A percentile compares a stretch with the other conserved stretches of the same genome.
Conservation (phyloP, 1,140 invertebrate species). For the Centruroides vittatus region DNA sequence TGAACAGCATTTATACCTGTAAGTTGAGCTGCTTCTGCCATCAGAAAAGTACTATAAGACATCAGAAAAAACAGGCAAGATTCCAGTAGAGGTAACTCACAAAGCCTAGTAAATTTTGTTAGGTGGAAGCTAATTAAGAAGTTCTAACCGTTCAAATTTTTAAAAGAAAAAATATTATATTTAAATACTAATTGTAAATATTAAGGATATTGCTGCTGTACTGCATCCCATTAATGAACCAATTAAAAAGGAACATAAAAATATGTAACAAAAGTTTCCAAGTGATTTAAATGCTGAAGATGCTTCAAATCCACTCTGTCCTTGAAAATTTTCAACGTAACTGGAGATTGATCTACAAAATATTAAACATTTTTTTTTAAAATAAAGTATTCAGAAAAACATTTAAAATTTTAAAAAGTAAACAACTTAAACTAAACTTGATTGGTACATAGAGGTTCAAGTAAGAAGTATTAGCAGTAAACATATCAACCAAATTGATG, state of each 20-base stretch:
- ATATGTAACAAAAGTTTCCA: conserved; percentile 82
- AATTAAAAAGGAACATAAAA: conserved; percentile 76
- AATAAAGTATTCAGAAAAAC: too few relatives aligned
- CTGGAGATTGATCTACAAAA: conserved; percentile 68
- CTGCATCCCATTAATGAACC: conserved; percentile 81
- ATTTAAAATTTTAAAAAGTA: too few relatives aligned
- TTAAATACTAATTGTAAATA: too few relatives aligned
- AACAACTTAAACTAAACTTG: too few relatives aligned
- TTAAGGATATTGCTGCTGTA: conserved; percentile 73
- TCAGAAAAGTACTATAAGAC: conserved; percentile 94
- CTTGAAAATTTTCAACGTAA: conserved; percentile 51
- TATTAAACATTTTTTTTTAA: too few relatives aligned
- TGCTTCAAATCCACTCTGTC: conserved; percentile 56
- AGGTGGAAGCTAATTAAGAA: conserved; percentile 36
- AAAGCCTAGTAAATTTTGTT: conserved; percentile 89
- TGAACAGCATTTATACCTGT: conserved; percentile 46
- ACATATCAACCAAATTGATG: too few relatives aligned
- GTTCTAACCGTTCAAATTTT: too few relatives aligned
- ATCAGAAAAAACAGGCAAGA: conserved; percentile 92
- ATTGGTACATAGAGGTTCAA: too few relatives aligned
- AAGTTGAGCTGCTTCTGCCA: conserved; percentile 86
- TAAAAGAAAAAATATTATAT: too few relatives aligned
- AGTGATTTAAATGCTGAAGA: conserved; percentile 63
- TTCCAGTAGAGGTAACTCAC: conserved; percentile 90
- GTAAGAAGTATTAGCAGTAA: too few relatives aligned